A percentile compares a stretch with the other conserved stretches of the same genome.
Conservation (phyloP, 2,888 invertebrate species). For the Rosalia funebris region DNA sequence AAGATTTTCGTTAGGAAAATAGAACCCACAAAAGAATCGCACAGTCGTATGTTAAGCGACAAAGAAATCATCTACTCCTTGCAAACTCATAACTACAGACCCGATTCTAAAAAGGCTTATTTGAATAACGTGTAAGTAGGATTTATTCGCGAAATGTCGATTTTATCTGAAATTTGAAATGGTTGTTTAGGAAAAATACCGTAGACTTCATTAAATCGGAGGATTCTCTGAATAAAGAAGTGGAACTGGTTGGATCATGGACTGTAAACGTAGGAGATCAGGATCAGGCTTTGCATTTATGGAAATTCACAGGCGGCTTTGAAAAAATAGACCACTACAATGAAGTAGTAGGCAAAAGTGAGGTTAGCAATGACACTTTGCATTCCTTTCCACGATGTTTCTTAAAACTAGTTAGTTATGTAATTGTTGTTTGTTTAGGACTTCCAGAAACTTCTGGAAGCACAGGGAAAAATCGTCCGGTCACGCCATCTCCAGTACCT, state of each 20-base stretch:
- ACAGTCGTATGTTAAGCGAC: conserved; percentile 95
- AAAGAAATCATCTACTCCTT: conserved; percentile 96
- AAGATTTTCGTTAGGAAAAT: conserved; percentile 90
- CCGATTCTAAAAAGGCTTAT: conserved; percentile 88
- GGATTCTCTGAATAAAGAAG: conserved; percentile 73
- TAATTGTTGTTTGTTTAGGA: conserved; percentile 69
- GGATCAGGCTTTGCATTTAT: conserved; percentile 96
- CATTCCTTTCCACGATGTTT: too few species aligned
- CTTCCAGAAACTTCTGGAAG: conserved; percentile 76
- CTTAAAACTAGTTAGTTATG: too few species aligned
- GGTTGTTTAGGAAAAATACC: conserved; percentile 74
- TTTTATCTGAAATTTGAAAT: too few species aligned
- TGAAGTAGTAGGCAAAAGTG: conserved; percentile 73
- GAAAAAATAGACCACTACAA: conserved; percentile 85
- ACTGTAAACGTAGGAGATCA: conserved; percentile 95
- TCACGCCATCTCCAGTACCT: conserved; percentile 93
- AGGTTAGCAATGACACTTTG: conserved; percentile 66
- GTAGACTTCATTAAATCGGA: conserved; percentile 81
- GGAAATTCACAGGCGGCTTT: conserved; percentile 95
- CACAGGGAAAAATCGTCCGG: conserved; percentile 81
- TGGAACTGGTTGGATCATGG: conserved; percentile 95
- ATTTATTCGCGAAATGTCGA: neutral
- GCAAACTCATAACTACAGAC: conserved; percentile 93
- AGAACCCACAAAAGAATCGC: conserved; percentile 94
- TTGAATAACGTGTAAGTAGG: conserved; percentile 89